Base-by-base conservation (phyloP, 2,113 vertebrate species). In the Seriola quinqueradiata region DNA sequence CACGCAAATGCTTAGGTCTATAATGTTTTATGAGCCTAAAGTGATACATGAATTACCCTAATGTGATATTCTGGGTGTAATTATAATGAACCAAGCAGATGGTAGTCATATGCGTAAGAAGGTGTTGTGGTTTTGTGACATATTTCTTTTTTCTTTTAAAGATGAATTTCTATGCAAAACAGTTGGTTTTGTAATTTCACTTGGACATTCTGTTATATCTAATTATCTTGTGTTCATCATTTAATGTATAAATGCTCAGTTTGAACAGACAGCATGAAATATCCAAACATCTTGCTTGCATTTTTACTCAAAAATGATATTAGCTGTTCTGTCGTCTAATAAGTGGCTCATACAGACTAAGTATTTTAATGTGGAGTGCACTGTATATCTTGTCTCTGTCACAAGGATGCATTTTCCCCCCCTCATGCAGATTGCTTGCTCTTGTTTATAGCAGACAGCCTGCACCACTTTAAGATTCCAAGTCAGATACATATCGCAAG, bases 401-500 rank as follows among this genome's bases (percentile, higher is more conserved):
- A n/a, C 28, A 34, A 25, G n/a, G 28, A 4, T 21, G 1, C 14
- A 58, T 63, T 75, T 84, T 66, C 67, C 68, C 50, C 71, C 46
- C 67, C 21, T 80, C 65, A 87, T 85, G 82, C 82, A 93, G 77
- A 86, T 87, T 82, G 80, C 78, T 87, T 66, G 75, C 54, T 60
- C 72, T 82, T 86, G 88, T 90, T 92, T 77, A 80, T 67, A 79
- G 77, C 87, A 87, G 74, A 81, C 83, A 86, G 82, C 73, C 44
- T 57, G 75, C n/a, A 11, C 71, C 72, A 74, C 87, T 76, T 92
- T 88, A 87, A 92, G 88, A 86, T 87, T 73, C 82, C 75, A 83
- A 83, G 78, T 82, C 87, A 79, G 84, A 93, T 94, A 85, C 84
- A 89, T 90, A 89, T 93, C 85, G 82, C 77, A 70, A 93, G 92